Evolutionary conservation across 1,140 invertebrate genomes (phyloP).

Genomic region (Zaprionus davidi): DNA sequence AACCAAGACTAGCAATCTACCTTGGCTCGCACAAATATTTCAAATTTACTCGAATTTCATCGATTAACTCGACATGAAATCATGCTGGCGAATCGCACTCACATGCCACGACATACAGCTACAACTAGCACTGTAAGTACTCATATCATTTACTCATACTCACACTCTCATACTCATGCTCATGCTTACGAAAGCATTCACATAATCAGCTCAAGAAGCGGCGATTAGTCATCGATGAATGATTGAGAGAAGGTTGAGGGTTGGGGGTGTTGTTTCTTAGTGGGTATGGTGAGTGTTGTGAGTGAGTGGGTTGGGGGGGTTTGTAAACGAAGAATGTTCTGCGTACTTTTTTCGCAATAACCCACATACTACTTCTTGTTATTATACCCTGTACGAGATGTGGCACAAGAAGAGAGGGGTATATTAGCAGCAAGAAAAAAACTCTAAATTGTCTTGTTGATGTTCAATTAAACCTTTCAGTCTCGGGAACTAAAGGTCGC

Average conservation of each 20-base stretch:
- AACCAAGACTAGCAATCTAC: too few species aligned
- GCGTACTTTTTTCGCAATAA: slow-evolving; percentile 10
- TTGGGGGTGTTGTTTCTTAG: neutral
- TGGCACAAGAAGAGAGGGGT: neutral
- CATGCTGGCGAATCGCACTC: neutral
- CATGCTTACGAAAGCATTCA: slow-evolving; percentile 6
- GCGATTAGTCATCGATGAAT: slow-evolving; percentile 13
- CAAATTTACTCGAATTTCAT: neutral
- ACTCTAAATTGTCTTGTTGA: too few species aligned
- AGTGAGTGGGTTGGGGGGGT: neutral
- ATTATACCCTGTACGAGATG: neutral
- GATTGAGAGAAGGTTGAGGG: neutral
- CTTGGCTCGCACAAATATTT: neutral
- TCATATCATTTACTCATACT: neutral
- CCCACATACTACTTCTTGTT: neutral
- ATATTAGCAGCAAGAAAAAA: neutral
- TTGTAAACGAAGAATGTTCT: neutral
- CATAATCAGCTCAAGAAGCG: slow-evolving; percentile 26
- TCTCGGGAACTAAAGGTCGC: neutral
- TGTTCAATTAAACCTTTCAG: neutral
- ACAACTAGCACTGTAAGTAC: neutral
- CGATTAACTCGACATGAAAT: neutral
- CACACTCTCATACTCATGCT: neutral
- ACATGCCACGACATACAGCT: neutral
- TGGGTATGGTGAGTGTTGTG: neutral